Percentiles rank a stretch among this genome's conserved stretches.
These are phyloP conservation scores for Panurus biarmicus DNA, from an alignment of 2,113 vertebrate genomes.

Conservation along the genomic window DNA sequence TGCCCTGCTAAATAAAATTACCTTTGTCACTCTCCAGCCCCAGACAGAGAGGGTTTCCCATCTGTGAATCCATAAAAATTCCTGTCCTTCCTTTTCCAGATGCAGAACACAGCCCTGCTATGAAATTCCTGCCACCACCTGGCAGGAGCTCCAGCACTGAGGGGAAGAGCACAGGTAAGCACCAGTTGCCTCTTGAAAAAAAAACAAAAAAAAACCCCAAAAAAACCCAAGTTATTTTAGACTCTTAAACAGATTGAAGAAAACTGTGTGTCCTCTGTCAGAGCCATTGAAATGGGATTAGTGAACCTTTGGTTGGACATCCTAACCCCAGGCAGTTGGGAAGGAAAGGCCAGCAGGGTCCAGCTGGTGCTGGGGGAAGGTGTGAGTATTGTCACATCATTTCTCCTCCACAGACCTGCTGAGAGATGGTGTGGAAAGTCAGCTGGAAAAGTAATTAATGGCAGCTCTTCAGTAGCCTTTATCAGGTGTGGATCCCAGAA, in stretches of 20 bases:
- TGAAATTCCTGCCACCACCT: slow-evolving; percentile 56
- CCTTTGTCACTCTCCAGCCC: fast-evolving
- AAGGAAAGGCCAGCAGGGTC: background rate
- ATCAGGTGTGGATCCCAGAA: background rate
- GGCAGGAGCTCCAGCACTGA: background rate
- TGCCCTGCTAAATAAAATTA: background rate
- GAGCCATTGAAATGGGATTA: background rate
- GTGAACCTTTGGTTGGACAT: background rate
- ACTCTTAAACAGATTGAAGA: background rate
- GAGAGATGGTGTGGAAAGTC: background rate
- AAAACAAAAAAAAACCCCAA: too few species aligned
- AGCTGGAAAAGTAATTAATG: background rate
- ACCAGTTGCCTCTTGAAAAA: background rate
- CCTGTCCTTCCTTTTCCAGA: slow-evolving; percentile 14
- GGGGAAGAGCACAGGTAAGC: background rate
- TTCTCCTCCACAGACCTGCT: background rate
- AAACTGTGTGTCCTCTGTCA: background rate
- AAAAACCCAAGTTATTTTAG: background rate
- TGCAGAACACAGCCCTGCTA: slow-evolving; percentile 11
- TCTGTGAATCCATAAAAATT: background rate
- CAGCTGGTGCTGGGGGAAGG: background rate
- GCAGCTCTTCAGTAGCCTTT: background rate
- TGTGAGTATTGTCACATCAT: background rate
- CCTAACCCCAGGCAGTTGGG: background rate
- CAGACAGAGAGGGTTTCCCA: background rate